Evolutionary conservation across 2,888 invertebrate genomes (phyloP).

Genomic region (Cantharis lateralis): DNA sequence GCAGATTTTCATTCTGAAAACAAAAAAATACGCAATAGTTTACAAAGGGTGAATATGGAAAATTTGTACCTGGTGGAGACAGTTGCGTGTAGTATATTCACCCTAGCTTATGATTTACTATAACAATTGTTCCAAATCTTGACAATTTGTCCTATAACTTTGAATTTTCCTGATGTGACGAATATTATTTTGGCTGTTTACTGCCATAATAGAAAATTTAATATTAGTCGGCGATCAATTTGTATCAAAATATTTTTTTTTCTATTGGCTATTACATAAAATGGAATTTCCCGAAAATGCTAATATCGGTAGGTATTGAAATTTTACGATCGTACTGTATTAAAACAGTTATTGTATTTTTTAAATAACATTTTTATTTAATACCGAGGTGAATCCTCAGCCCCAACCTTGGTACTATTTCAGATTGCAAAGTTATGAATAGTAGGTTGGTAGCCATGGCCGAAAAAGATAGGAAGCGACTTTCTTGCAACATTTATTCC

Average conservation of each 20-base stretch:
- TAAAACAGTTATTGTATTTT: not conserved
- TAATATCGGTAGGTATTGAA: not conserved
- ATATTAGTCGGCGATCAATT: not conserved
- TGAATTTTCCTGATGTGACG: not conserved
- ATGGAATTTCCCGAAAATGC: not conserved
- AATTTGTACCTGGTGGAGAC: constrained; percentile 35
- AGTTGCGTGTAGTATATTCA: constrained; percentile 31
- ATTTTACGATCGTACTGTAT: not conserved
- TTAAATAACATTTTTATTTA: not conserved
- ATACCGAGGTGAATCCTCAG: too few relatives aligned
- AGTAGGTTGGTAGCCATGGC: too few relatives aligned
- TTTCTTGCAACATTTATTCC: too few relatives aligned
- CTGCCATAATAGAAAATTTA: not conserved
- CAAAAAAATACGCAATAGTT: constrained; percentile 5
- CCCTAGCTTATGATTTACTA: constrained; percentile 18
- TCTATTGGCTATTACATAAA: not conserved
- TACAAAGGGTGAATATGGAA: constrained; percentile 10
- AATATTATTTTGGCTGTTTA: not conserved
- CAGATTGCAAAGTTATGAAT: too few relatives aligned
- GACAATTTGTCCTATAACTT: constrained; percentile 8
- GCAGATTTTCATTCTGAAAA: constrained; percentile 3
- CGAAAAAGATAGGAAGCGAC: too few relatives aligned
- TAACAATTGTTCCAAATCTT: constrained; percentile 9
- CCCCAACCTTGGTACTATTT: too few relatives aligned
- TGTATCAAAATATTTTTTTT: not conserved